Evolutionary conservation across 2,888 invertebrate genomes (phyloP).

Genomic region (Sphaerophoria rueppellii): DNA sequence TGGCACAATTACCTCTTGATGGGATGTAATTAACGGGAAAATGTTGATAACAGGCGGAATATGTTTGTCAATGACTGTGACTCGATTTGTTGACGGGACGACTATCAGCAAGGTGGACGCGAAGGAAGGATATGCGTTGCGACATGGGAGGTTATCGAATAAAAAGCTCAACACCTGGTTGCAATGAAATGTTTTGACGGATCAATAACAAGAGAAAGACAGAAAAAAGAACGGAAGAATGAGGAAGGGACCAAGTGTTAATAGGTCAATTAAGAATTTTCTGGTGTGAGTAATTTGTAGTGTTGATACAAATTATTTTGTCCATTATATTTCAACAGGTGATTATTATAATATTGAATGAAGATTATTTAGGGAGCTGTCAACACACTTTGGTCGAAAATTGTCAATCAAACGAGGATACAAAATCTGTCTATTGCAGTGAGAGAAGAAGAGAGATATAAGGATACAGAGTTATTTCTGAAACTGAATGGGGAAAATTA

Average conservation of each 20-base stretch:
- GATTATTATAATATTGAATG: slow-evolving; percentile 7
- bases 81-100: background rate
- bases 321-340: slow-evolving; percentile 17
- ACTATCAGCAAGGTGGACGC: no score
- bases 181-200: slow-evolving; percentile 8
- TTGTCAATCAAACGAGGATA: background rate
- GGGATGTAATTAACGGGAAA: slow-evolving; percentile 64
- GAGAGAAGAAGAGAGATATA: no score
- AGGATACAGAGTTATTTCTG: no score
- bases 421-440: no score
- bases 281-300: slow-evolving; percentile 22
- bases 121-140: slow-evolving; percentile 29
- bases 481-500: no score
- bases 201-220: background rate
- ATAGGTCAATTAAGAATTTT: slow-evolving; percentile 25
- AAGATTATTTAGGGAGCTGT: background rate
- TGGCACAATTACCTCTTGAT: slow-evolving; percentile 63
- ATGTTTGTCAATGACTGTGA: background rate
- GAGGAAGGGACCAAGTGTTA: slow-evolving; percentile 11
- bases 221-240: background rate
- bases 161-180: slow-evolving; percentile 33
- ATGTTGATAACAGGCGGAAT: slow-evolving; percentile 43
- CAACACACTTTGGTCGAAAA: background rate
- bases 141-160: slow-evolving; percentile 3
- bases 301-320: slow-evolving; percentile 27